Conservation (phyloP, 2,113 vertebrate genomes). For the Notiomystis cincta region DNA sequence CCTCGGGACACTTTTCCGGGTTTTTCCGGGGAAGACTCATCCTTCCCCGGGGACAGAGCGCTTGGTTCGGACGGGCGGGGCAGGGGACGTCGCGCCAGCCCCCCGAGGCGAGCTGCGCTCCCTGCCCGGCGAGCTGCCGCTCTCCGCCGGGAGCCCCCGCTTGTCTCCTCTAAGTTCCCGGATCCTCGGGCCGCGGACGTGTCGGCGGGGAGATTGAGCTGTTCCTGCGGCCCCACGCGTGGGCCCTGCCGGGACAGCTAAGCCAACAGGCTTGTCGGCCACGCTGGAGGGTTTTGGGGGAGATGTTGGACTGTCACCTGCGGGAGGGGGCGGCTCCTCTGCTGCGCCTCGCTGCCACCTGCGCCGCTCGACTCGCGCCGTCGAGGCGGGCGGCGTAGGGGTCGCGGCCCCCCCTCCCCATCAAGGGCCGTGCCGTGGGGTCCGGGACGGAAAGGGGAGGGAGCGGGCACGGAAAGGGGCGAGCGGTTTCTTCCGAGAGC, state of each 20-base stretch:
- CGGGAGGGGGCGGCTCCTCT: not conserved
- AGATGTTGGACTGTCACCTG: not conserved
- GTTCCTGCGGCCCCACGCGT: not conserved
- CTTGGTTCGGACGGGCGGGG: not conserved
- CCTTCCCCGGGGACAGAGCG: not conserved
- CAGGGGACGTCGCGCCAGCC: not conserved
- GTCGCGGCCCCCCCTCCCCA: not conserved
- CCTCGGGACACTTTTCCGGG: not conserved
- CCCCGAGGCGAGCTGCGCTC: not conserved
- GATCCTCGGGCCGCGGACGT: not conserved
- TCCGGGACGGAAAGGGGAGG: not conserved
- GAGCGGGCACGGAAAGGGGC: not conserved
- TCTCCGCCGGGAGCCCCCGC: not conserved
- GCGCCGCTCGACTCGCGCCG: not conserved
- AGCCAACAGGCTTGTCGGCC: not conserved
- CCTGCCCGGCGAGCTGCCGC: not conserved
- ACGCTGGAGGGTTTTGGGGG: not conserved
- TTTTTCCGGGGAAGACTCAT: not conserved
- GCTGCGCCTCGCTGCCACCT: not conserved
- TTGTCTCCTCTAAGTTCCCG: not conserved
- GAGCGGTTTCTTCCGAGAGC: not conserved
- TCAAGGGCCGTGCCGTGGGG: not conserved
- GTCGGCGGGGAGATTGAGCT: not conserved
- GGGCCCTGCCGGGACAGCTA: not conserved
- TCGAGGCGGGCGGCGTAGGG: not conserved